These are phyloP conservation scores for Enteromius treurensis DNA, from an alignment of 2,797 vertebrate genomes.

Conservation along the genomic window DNA sequence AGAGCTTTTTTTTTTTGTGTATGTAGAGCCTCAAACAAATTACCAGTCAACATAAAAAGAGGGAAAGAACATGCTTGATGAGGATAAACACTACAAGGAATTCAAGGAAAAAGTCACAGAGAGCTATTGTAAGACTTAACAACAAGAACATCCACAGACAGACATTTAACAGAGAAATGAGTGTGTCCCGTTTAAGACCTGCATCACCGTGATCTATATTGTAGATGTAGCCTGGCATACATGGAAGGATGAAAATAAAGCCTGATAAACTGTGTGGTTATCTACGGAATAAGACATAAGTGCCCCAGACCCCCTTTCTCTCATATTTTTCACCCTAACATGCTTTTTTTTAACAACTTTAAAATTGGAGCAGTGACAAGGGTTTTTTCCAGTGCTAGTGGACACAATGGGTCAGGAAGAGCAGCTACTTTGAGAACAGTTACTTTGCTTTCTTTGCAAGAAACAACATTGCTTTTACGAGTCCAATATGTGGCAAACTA, in stretches of 20 bases:
- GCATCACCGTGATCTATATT: constrained; percentile 18
- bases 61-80: background rate
- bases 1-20: background rate
- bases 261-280: constrained; percentile 62
- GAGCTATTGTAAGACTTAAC: constrained; percentile 15
- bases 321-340: background rate
- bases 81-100: constrained; percentile 1
- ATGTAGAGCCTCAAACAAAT: background rate
- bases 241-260: constrained; percentile 60
- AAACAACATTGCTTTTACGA: background rate
- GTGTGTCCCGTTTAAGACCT: background rate
- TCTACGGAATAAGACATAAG: constrained; percentile 52
- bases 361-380: background rate
- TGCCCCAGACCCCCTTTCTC: background rate
- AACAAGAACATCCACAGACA: background rate
- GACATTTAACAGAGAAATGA: background rate
- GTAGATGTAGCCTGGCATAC: constrained; percentile 37
- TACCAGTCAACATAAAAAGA: background rate
- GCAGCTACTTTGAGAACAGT: background rate
- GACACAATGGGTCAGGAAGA: background rate
- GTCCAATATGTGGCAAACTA: background rate
- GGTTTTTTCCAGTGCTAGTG: background rate
- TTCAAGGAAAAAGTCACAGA: constrained; percentile 17
- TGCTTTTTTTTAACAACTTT: background rate
- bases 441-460: background rate